Percentiles rank a stretch among this genome's conserved stretches.
Evolutionary conservation across 1,140 invertebrate genomes (phyloP).

Genomic region (Frieseomelitta varia): DNA sequence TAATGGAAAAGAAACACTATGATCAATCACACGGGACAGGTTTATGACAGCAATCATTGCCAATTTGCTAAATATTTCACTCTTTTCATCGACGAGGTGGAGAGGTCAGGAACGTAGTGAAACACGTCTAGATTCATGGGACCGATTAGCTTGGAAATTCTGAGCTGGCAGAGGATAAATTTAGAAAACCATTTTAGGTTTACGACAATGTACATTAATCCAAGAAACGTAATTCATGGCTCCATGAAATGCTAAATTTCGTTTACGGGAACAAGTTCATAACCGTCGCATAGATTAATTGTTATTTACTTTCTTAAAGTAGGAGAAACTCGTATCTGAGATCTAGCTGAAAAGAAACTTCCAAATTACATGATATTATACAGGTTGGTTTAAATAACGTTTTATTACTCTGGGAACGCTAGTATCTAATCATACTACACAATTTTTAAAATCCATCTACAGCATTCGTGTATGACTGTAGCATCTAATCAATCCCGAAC

Average conservation of each 20-base stretch:
- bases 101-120: background rate
- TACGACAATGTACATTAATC: background rate
- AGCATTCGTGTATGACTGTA: too few species aligned
- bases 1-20: background rate
- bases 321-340: background rate
- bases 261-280: background rate
- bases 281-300: background rate
- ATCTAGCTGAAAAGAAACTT: background rate
- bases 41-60: constrained; percentile 14
- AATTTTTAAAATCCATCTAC: background rate
- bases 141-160: background rate
- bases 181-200: background rate
- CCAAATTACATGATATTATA: background rate
- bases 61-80: constrained; percentile 3
- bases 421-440: background rate
- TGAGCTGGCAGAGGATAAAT: background rate
- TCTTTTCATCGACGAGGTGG: background rate
- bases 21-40: constrained; percentile 4
- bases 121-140: background rate
- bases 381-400: background rate
- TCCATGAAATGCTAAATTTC: background rate
- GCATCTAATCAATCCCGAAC: background rate
- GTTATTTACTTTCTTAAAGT: background rate
- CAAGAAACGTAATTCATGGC: background rate
- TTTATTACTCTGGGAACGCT: background rate